These are phyloP conservation scores for Oophaga pumilio DNA, from an alignment of 2,113 vertebrate species.

Conservation along the genomic window DNA sequence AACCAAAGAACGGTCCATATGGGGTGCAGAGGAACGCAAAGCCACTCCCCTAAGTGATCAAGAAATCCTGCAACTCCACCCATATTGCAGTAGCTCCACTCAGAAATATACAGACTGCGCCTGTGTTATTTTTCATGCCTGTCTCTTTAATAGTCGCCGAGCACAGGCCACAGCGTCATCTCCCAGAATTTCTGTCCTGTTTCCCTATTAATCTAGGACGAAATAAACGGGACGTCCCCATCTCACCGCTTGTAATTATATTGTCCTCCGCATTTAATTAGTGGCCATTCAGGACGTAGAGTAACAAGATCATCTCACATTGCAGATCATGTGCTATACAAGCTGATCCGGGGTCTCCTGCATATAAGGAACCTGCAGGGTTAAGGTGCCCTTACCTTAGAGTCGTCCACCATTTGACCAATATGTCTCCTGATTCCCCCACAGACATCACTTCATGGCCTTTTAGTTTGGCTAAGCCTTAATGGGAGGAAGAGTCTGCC, in stretches of 20 bases:
- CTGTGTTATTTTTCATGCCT: not conserved
- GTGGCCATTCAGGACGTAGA: not conserved
- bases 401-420: too few species aligned
- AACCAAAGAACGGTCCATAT: too few species aligned
- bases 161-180: not conserved
- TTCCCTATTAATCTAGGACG: slow-evolving; percentile 16
- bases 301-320: not conserved
- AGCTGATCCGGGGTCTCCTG: not conserved
- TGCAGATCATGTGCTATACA: not conserved
- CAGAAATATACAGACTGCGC: not conserved
- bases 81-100: not conserved
- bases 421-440: too few species aligned
- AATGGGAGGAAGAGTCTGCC: too few species aligned
- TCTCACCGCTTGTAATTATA: not conserved
- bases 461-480: too few species aligned
- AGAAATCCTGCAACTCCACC: not conserved
- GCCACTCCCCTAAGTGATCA: not conserved
- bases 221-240: not conserved
- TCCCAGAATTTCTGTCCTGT: not conserved
- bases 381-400: too few species aligned
- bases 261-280: slow-evolving; percentile 20
- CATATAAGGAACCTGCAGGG: not conserved
- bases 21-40: too few species aligned
- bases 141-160: not conserved
- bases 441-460: too few species aligned